Evolutionary conservation across 2,797 vertebrate genomes (phyloP).

Genomic region (Chelmon rostratus): DNA sequence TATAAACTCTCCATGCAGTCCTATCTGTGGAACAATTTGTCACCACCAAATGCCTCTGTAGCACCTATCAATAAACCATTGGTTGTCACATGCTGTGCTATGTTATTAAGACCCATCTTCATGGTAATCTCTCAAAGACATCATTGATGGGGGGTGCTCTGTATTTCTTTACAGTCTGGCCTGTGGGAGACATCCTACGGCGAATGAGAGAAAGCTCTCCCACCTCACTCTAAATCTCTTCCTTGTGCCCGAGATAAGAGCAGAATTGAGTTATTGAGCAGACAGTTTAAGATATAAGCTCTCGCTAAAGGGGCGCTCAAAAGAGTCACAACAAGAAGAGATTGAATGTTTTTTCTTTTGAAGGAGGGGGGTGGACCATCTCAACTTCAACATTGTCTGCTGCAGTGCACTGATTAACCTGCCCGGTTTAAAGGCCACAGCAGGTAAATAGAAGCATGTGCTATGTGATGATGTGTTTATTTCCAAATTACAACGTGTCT

Average conservation of each 20-base stretch:
- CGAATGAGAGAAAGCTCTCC: constrained; percentile 57
- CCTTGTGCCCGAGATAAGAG: constrained; percentile 78
- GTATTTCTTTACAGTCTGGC: constrained; percentile 70
- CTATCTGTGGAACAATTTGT: constrained; percentile 53
- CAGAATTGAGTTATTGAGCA: constrained; percentile 85
- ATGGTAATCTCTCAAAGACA: constrained; percentile 76
- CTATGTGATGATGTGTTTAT: neutral
- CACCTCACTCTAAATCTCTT: constrained; percentile 79
- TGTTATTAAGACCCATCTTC: constrained; percentile 71
- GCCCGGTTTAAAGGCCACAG: constrained; percentile 21
- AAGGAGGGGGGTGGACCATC: neutral
- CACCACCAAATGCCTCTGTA: constrained; percentile 47
- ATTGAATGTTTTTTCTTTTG: constrained; percentile 68
- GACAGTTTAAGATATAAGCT: constrained; percentile 83
- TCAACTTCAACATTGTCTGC: constrained; percentile 52
- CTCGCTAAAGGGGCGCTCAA: constrained; percentile 68
- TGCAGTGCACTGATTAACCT: constrained; percentile 52
- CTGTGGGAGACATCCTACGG: constrained; percentile 51
- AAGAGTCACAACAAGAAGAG: constrained; percentile 61
- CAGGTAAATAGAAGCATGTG: neutral
- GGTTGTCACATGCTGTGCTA: constrained; percentile 48
- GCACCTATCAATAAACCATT: constrained; percentile 72
- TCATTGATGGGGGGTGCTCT: constrained; percentile 56
- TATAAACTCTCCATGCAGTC: constrained; percentile 40
- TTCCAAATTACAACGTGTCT: neutral